Base-by-base conservation (phyloP, 2,888 invertebrate species). In the Empis livida region DNA sequence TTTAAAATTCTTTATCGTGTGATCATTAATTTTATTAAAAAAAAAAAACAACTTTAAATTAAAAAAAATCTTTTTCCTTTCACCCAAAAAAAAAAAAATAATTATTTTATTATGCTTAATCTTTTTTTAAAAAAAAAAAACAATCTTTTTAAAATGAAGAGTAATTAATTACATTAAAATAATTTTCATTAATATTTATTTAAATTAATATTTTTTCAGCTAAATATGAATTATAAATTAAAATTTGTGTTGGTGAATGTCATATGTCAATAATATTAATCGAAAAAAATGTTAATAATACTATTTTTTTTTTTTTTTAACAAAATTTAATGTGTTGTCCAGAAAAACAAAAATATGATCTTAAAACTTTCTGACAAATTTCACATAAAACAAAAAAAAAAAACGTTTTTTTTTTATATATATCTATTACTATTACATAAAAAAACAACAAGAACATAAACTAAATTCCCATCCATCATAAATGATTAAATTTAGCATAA, bases 161-260 rank as follows among this genome's bases (percentile, higher is more conserved):
- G n/a, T 20, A 10, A 35, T 31, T 40, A 2, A 8, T 27, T 27
- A 8, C 5, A 6, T 27, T 27, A 8, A 8, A 27, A 27, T 27
- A 27, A 8, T 27, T 27, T 27, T 27, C 23, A 27, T 41, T 27
- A 42, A 47, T 40, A 43, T 17, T 32, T 38, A n/a, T 37, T 43
- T 13, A 39, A 45, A 42, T 20, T 30, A 20, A 40, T 40, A n/a
- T n/a, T n/a, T n/a, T n/a, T n/a, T n/a, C n/a, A n/a, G n/a, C n/a
- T n/a, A n/a, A n/a, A n/a, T n/a, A n/a, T n/a, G n/a, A n/a, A n/a
- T n/a, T n/a, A n/a, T 27, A 30, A 42, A 38, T 40, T 53, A 49
- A 50, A 46, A 51, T 48, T 47, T 49, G 50, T 49, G 54, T 56
- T 56, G 56, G 56, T 56, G 56, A 54, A 56, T 56, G 56, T 56